phyloP scores from a whole-genome alignment of 1,140 invertebrate genomes.

The Drosophila orena region DNA sequence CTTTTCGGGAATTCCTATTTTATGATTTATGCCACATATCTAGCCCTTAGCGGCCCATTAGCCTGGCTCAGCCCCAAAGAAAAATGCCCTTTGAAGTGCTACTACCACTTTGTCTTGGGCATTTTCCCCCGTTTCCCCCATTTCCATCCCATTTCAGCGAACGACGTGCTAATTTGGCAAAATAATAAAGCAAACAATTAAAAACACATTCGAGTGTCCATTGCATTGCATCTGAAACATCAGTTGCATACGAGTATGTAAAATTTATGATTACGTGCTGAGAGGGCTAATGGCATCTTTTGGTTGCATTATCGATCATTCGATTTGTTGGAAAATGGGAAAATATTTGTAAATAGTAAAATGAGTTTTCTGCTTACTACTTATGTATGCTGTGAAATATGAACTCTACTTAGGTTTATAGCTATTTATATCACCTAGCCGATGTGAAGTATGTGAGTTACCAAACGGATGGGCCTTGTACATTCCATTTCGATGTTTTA shows the following conservation, averaged over 20 bases:
- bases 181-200: conserved; percentile 72
- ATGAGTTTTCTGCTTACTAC: no score
- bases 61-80: conserved; percentile 14
- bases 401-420: no score
- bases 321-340: background rate
- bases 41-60: conserved; percentile 65
- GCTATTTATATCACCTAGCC: no score
- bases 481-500: no score
- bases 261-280: conserved; percentile 63
- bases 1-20: conserved; percentile 32
- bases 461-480: no score
- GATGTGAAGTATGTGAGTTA: no score
- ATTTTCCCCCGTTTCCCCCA: background rate
- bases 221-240: conserved; percentile 37
- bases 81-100: conserved; percentile 65
- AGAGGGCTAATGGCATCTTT: conserved; percentile 57
- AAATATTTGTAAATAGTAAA: background rate
- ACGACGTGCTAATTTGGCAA: conserved; percentile 80
- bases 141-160: conserved; percentile 30
- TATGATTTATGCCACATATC: conserved; percentile 71
- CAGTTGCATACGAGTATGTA: conserved; percentile 31
- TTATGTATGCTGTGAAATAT: no score
- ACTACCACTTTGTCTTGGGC: background rate
- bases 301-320: conserved; percentile 55
- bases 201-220: conserved; percentile 72